These are phyloP conservation scores for Numenius phaeopus DNA, from an alignment of 2,797 vertebrate species.

Conservation along the genomic window DNA sequence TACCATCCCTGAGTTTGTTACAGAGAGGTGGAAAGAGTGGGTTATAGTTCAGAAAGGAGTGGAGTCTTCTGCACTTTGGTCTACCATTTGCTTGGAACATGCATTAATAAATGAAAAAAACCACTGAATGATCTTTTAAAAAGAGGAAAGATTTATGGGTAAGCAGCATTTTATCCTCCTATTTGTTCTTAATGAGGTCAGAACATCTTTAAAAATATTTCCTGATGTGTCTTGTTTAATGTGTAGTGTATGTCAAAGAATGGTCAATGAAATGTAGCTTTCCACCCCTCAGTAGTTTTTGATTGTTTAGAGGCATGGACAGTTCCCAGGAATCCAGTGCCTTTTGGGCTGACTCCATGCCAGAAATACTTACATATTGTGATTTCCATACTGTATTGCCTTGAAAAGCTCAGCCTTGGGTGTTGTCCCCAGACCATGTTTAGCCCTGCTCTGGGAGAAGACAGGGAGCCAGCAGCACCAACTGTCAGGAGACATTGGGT, in stretches of 20 bases:
- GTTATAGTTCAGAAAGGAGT: neutral
- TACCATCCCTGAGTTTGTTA: neutral
- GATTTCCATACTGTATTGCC: neutral
- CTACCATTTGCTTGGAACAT: neutral
- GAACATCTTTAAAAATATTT: neutral
- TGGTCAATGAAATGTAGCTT: neutral
- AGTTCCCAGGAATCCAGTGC: neutral
- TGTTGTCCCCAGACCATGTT: neutral
- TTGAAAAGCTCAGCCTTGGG: neutral
- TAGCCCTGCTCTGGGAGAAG: neutral
- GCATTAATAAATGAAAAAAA: neutral
- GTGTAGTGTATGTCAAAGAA: neutral
- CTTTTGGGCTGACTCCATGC: neutral
- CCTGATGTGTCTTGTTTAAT: neutral
- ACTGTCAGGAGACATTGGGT: accelerated
- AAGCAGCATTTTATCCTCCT: neutral
- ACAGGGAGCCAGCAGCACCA: neutral
- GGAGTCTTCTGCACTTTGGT: neutral
- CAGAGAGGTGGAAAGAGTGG: neutral
- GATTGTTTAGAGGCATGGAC: neutral
- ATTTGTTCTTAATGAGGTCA: neutral
- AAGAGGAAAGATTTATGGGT: neutral
- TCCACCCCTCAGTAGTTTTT: neutral
- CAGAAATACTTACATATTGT: neutral
- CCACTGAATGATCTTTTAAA: neutral